Evolutionary conservation across 2,888 invertebrate species (phyloP).

Genomic region (Apomyelois bistriatella): DNA sequence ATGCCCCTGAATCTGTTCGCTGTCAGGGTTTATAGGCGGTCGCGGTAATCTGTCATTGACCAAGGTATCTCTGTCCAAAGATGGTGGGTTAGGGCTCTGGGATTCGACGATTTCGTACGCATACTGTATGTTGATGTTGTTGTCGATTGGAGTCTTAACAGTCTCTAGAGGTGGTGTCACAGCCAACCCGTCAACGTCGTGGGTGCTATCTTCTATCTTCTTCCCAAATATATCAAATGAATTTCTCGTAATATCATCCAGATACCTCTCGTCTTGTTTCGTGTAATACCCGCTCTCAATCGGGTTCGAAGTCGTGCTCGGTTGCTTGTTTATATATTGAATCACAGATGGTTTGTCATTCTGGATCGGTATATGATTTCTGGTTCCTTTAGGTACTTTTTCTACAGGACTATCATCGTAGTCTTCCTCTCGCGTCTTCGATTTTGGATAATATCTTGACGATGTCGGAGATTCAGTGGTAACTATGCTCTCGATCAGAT

Average conservation of each 20-base stretch:
- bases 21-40: conserved; percentile 84
- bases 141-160: conserved; percentile 68
- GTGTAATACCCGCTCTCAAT: conserved; percentile 83
- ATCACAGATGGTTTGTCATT: conserved; percentile 53
- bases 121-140: conserved; percentile 77
- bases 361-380: conserved; percentile 56
- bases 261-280: conserved; percentile 82
- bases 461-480: conserved; percentile 76
- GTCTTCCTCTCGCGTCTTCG: conserved; percentile 69
- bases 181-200: conserved; percentile 66
- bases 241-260: conserved; percentile 87
- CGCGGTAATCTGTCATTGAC: conserved; percentile 86
- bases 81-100: conserved; percentile 59
- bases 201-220: conserved; percentile 79
- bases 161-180: conserved; percentile 70
- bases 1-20: conserved; percentile 71
- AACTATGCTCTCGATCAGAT: conserved; percentile 66
- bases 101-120: conserved; percentile 68
- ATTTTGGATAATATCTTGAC: conserved; percentile 72
- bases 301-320: conserved; percentile 77
- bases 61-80: conserved; percentile 83
- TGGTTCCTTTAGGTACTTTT: conserved; percentile 53
- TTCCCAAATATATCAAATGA: conserved; percentile 87
- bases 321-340: conserved; percentile 50
- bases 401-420: conserved; percentile 55